Conservation (phyloP, 2,888 invertebrate genomes). For the Tetragnatha montana region DNA sequence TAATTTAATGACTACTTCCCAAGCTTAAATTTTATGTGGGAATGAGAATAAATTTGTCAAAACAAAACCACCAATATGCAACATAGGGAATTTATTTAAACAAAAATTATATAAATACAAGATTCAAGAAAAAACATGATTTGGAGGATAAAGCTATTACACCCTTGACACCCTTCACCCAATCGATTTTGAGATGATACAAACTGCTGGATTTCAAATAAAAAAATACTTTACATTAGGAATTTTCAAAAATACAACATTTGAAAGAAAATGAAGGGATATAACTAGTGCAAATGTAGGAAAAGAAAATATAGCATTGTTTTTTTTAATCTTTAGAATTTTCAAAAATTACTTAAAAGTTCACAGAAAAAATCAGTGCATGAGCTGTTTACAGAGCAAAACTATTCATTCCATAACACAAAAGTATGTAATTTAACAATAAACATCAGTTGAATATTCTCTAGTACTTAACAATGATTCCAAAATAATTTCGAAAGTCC, state of each 20-base stretch:
- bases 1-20: neutral
- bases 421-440: neutral
- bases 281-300: neutral
- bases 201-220: conserved; percentile 36
- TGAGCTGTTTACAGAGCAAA: neutral
- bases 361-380: neutral
- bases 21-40: neutral
- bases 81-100: conserved; percentile 54
- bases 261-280: conserved; percentile 32
- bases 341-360: neutral
- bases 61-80: neutral
- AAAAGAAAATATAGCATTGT: neutral
- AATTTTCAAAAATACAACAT: conserved; percentile 42
- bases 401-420: neutral
- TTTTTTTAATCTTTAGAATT: neutral
- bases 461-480: too few relatives aligned
- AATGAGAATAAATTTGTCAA: neutral
- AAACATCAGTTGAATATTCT: neutral
- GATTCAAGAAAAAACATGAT: conserved; percentile 33
- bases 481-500: too few relatives aligned
- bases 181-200: conserved; percentile 7
- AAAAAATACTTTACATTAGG: conserved; percentile 33
- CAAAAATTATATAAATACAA: conserved; percentile 51
- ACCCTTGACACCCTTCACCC: conserved; percentile 36
- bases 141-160: conserved; percentile 24